Evolutionary conservation across 2,888 invertebrate species (phyloP), one percentile per base, ranked within the genome.

Genomic region (Zootermopsis nevadensis): DNA sequence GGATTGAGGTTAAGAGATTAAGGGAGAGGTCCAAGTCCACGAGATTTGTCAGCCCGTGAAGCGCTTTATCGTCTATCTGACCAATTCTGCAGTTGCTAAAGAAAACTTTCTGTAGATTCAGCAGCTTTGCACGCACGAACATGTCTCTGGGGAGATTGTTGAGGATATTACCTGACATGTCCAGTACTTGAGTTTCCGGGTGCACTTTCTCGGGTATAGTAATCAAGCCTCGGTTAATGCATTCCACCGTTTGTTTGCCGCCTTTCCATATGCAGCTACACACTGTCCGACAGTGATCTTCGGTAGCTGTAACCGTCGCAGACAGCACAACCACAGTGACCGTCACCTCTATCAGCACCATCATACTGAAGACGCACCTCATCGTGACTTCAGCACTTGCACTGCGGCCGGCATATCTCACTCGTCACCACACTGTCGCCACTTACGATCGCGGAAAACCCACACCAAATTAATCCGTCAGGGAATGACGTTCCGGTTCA

Each of bases 211-310:
- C 94, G 77, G 98, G 98, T 86, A 98, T 94, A 83, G 94, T 94
- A 87, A 95, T 96, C 86, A 98, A 92, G 84, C 94, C 94, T 84
- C 95, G 94, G 89, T 96, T 94, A 88, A 94, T 94, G 90, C 98
- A 98, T 90, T 97, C 97, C 85, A 97, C 97, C 80, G 97, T 96
- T 89, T 96, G 96, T 90, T 98, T 98, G 86, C 97, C 97, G 87
- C 95, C 94, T 90, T 97, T 97, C 98, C 98, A 98, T 90, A 97
- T 97, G 91, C 98, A 98, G 87, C 93, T 93, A 90, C 98, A 98
- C 87, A 94, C 94, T 72, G 92, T 92, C 84, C 96, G 96, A 87
- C 95, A 95, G 86, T 92, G 92, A 86, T 67, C 80, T n/a, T 83
- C 83, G 2, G 84, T 76, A 2, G 84, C 66, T 38, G 53, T 53